Base-by-base conservation (phyloP, 1,140 invertebrate genomes). In the Trypoxylus dichotomus region DNA sequence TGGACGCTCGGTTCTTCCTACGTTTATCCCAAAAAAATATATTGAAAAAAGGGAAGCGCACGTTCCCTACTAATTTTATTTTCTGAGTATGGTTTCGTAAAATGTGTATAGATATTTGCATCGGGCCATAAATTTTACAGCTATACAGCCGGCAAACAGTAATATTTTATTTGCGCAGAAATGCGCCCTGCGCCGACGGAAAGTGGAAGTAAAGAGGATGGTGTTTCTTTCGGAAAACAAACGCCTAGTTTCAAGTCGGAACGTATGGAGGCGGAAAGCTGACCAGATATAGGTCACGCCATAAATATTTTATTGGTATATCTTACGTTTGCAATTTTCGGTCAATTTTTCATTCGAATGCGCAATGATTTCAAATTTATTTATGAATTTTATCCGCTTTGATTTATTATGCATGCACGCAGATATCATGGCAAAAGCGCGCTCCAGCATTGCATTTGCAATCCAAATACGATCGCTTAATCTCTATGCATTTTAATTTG, bases 91-190 rank as follows among this genome's bases (percentile, higher is more conserved):
- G 60, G 60, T 29, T 68, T 29, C 21, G 60, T 68, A 68, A 68
- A 68, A 68, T 68, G 60, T 68, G 60, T 68, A 68, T 68, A 68
- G 60, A 68, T 68, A 68, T 68, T 68, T 68, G 60, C 60, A 68
- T 68, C 27, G 60, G 60, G 15, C 27, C 60, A 68, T 68, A 68
- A 68, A 68, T 68, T 68, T 68, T 68, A 68, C 21, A 68, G 60
- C 27, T 68, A 68, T 68, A 68, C 60, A 24, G 24, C 13, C 60
- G 60, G 60, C 60, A 68, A 68, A 68, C 60, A 68, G 60, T 10
- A 68, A 68, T 68, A 68, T 68, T 68, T 68, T 68, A 68, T 68
- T 27, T 68, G 27, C 24, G 5, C 60, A 3, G 27, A 24, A 68
- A 24, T 27, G 60, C 21, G 11, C 8, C 60, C 27, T n/a, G 8